Evolutionary conservation across 2,797 vertebrate species (phyloP), one percentile per base, ranked within the genome.

Genomic region (Hydrolagus colliei): DNA sequence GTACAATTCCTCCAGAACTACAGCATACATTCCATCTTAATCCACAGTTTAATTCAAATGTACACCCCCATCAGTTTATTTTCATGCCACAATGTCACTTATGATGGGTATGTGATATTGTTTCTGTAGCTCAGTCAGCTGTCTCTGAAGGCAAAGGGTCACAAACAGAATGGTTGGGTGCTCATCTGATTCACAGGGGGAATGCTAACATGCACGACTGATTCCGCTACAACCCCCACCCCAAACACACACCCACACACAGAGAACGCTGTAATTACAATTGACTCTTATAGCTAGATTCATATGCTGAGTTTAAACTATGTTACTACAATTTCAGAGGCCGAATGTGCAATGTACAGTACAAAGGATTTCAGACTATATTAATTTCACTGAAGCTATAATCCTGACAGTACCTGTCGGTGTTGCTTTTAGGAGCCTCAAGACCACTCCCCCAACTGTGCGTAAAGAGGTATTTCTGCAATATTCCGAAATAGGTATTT

Each of bases 71-170:
- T 68, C 14, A 41, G 79, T 71, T 84, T 84, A 84, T 84, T 84
- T 84, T 52, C 12, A 59, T 61, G 75, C 16, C 41, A n/a, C 75
- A 61, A 77, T 61, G 65, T 84, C 65, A n/a, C 16, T 71, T 63
- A 84, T 5, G 79, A 27, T 41, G 65, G 32, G 27, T 52, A 84
- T 84, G 63, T 82, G 65, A 41, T 41, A 41, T 20, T 84, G 65
- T 52, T 27, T 84, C 79, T 41, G 65, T 68, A 84, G 65, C 32
- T 84, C 63, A 32, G 32, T 68, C 79, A 84, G 79, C 79, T 84
- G 79, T 84, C 65, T 71, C 32, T 71, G 65, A 20, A 84, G 79
- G 67, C 63, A 71, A 84, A 71, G 79, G 79, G 79, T 68, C 79
- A 84, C 63, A 41, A 20, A 67, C 1, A 18, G 79, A 84, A 84